These are phyloP conservation scores for Sycophila sp. DNA, from an alignment of 1,140 invertebrate species.

Conservation along the genomic window DNA sequence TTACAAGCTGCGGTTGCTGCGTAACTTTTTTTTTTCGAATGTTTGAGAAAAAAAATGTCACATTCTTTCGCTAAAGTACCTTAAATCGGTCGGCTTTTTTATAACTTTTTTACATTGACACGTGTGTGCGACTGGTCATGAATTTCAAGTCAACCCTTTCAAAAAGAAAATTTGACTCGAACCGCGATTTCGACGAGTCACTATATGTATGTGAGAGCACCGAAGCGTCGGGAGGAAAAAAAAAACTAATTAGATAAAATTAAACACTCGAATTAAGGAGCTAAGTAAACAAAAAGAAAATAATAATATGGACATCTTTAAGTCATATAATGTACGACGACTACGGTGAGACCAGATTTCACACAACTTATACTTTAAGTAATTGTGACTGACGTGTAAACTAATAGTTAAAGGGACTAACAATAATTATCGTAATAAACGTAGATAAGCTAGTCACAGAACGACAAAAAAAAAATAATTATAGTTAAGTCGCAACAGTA, in stretches of 20 bases:
- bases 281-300: slow-evolving; percentile 24
- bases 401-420: slow-evolving; percentile 35
- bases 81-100: slow-evolving; percentile 31
- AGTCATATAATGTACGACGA: slow-evolving; percentile 29
- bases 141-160: neutral
- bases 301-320: slow-evolving; percentile 31
- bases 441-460: slow-evolving; percentile 34
- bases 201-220: slow-evolving; percentile 29
- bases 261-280: slow-evolving; percentile 21
- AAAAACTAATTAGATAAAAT: slow-evolving; percentile 17
- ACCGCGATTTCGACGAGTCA: slow-evolving; percentile 17
- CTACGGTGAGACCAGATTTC: slow-evolving; percentile 41
- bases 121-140: neutral
- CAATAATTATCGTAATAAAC: slow-evolving; percentile 32
- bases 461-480: slow-evolving; percentile 27
- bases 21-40: slow-evolving; percentile 14
- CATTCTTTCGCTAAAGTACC: slow-evolving; percentile 18
- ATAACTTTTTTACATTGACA: slow-evolving; percentile 27
- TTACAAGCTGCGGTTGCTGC: slow-evolving; percentile 21
- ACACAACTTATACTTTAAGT: slow-evolving; percentile 40
- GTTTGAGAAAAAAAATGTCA: slow-evolving; percentile 21
- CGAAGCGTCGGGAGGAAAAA: slow-evolving; percentile 33
- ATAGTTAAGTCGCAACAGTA: slow-evolving; percentile 9
- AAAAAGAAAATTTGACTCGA: slow-evolving; percentile 15
- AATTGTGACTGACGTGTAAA: slow-evolving; percentile 36